These are phyloP conservation scores for Myotis yumanensis DNA, from an alignment of 2,113 vertebrate species.

Conservation along the genomic window DNA sequence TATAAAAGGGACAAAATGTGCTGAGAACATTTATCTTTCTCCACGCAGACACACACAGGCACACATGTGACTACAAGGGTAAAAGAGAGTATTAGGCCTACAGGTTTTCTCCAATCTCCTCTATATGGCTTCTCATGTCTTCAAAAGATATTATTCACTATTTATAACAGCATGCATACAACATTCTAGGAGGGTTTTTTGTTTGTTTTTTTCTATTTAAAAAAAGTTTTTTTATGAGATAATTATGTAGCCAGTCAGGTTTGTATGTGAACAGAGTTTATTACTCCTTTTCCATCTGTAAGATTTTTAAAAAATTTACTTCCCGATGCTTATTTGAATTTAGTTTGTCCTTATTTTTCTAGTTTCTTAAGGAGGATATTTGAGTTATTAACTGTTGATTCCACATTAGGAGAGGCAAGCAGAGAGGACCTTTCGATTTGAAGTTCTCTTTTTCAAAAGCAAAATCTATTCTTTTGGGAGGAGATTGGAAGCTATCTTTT, in stretches of 20 bases:
- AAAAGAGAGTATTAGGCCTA: no score
- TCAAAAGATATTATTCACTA: background rate
- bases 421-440: background rate
- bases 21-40: background rate
- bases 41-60: no score
- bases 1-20: background rate
- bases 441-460: background rate
- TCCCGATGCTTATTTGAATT: background rate
- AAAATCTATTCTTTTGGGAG: background rate
- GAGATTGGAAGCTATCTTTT: background rate
- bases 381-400: background rate
- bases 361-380: background rate
- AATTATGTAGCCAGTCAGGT: background rate
- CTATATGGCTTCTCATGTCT: accelerated
- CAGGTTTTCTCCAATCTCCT: background rate
- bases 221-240: background rate
- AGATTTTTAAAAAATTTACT: background rate
- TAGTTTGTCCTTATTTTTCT: background rate
- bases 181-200: background rate
- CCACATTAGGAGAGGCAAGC: background rate
- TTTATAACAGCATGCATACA: background rate
- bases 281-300: background rate
- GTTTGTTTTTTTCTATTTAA: background rate
- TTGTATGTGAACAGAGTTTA: background rate
- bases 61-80: background rate